Base-by-base conservation (phyloP, 1,140 invertebrate genomes). In the Lucilia sericata region DNA sequence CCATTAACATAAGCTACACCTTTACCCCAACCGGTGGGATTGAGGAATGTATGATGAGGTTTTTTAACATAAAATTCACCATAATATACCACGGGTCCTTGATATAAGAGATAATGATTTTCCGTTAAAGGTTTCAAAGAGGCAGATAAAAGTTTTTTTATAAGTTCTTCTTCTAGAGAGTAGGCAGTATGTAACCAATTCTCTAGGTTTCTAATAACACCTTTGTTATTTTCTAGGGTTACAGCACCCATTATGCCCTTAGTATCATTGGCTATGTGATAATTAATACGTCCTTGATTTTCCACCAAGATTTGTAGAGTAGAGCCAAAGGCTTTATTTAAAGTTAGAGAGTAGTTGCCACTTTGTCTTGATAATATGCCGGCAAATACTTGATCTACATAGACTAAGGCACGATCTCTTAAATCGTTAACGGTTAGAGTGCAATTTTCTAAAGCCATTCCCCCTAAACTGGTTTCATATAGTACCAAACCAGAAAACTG, bases 231-330 rank as follows among this genome's bases (percentile, higher is more conserved):
- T 51, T 91, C 86, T 2, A 91, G 19, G 4, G 86, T 86, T 2
- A 91, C 85, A 13, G 88, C 81, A 34, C 89, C 88, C 9, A 91
- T 84, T 19, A 91, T 89, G 88, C 94, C 96, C 93, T 97, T 97
- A 21, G 92, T 93, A 87, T 97, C 95, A 85, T 94, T 93, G n/a
- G 96, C 91, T 60, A 88, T 87, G 74, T 95, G 95, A 90, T 92
- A 97, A 86, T 95, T 96, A n/a, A 96, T 92, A 65, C 96, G 92
- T 70, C 96, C 96, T 91, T 96, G 95, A 90, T 96, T 97, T 91
- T 97, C 96, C 0, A 97, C 96, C 0, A 97, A 88, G 42, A 98
- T 91, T 78, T 94, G 93, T 10, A 98, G 87, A 0, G 88, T 91
- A 42, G 93, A 92, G 7, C 92, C 94, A 75, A 90, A 88, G 19